Evolutionary conservation across 1,140 invertebrate genomes (phyloP).

Genomic region (Geopemphigus sp.): DNA sequence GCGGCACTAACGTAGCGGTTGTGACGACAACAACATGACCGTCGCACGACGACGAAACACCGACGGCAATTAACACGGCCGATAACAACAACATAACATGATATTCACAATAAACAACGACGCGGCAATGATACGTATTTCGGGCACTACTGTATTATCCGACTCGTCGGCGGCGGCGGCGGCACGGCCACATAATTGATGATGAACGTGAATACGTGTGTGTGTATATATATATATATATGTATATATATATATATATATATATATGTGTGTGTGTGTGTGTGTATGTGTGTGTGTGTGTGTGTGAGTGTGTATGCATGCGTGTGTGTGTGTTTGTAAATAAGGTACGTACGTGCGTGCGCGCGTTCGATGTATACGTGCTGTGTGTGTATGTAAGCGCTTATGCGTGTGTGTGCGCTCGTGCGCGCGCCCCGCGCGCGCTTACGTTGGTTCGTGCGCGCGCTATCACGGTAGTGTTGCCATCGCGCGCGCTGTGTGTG

Average conservation of each 20-base stretch:
- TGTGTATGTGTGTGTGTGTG: not conserved
- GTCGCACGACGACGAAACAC: slow-evolving; percentile 24
- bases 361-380: not conserved
- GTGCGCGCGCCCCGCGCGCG: not conserved
- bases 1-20: slow-evolving; percentile 8
- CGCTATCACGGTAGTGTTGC: too few species aligned
- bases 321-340: not conserved
- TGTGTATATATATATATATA: too few species aligned
- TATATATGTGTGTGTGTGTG: not conserved
- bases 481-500: not conserved
- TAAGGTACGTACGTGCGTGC: not conserved
- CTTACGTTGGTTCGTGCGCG: not conserved
- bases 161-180: not conserved
- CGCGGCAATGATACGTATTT: slow-evolving; percentile 32
- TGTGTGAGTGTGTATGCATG: not conserved
- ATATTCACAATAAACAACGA: slow-evolving; percentile 47
- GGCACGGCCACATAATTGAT: slow-evolving; percentile 39
- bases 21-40: not conserved
- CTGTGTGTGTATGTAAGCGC: not conserved
- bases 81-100: slow-evolving; percentile 47
- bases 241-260: too few species aligned
- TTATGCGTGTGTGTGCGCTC: too few species aligned
- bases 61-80: slow-evolving; percentile 32
- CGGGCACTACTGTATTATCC: slow-evolving; percentile 37
- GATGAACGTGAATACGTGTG: slow-evolving; percentile 12